Percentiles rank a stretch among this genome's conserved stretches.
Evolutionary conservation across 2,888 invertebrate genomes (phyloP).

Genomic region (Drosophila tripunctata): DNA sequence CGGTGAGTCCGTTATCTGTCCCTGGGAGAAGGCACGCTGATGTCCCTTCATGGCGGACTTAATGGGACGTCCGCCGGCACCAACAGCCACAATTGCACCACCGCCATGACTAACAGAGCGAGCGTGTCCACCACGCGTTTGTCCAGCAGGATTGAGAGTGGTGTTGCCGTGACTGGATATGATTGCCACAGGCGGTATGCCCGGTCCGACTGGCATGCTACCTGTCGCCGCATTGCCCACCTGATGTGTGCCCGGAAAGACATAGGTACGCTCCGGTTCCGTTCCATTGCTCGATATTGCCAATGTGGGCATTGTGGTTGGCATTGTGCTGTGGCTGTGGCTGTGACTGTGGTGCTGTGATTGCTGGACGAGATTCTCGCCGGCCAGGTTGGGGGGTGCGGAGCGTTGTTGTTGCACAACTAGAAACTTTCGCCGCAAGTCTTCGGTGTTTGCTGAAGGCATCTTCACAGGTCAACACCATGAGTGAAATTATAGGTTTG

Average conservation of each 20-base stretch:
- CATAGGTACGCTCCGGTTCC: constrained; percentile 83
- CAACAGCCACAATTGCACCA: constrained; percentile 83
- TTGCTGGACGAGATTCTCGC: constrained; percentile 37
- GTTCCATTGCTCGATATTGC: constrained; percentile 13
- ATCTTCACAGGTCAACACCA: constrained; percentile 82
- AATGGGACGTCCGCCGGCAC: constrained; percentile 87
- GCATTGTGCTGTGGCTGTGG: constrained; percentile 18
- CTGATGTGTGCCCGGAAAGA: constrained; percentile 80
- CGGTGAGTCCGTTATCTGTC: constrained; percentile 90
- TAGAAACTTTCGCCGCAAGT: constrained; percentile 84
- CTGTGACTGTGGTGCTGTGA: constrained; percentile 17
- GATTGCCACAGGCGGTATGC: constrained; percentile 71
- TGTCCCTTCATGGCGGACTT: constrained; percentile 91
- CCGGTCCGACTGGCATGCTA: constrained; percentile 66
- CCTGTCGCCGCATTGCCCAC: constrained; percentile 54
- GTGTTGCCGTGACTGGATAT: constrained; percentile 43
- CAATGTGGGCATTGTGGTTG: constrained; percentile 19
- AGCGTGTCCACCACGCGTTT: constrained; percentile 86
- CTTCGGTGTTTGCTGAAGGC: constrained; percentile 83
- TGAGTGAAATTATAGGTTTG: constrained; percentile 74
- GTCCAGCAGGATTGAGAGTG: constrained; percentile 54
- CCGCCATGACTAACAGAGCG: constrained; percentile 94
- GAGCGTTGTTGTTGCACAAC: constrained; percentile 82
- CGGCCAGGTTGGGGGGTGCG: constrained; percentile 75
- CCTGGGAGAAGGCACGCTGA: constrained; percentile 94